Conservation (phyloP, 2,888 invertebrate species). For the Sepioteuthis lessoniana region DNA sequence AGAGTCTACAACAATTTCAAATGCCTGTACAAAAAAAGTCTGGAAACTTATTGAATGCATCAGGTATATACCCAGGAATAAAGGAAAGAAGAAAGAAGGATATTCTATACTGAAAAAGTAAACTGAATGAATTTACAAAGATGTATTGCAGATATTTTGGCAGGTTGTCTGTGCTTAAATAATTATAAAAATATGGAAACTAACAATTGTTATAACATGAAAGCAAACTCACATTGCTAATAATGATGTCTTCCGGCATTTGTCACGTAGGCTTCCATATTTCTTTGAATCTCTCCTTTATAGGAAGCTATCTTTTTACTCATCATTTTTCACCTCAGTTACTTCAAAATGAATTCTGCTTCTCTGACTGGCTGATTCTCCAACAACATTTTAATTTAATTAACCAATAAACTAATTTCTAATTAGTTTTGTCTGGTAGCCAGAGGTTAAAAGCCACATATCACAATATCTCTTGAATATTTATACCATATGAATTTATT, state of each 20-base stretch:
- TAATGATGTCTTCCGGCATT: not conserved
- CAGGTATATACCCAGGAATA: too few relatives aligned
- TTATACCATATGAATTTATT: not conserved
- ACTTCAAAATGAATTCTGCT: not conserved
- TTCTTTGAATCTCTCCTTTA: not conserved
- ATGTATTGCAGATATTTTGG: not conserved
- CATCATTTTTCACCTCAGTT: not conserved
- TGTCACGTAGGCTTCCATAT: not conserved
- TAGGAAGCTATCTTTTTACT: not conserved
- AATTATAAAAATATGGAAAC: too few relatives aligned
- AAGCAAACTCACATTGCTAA: not conserved
- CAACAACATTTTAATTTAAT: not conserved
- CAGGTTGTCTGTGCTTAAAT: too few relatives aligned
- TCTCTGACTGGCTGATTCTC: not conserved
- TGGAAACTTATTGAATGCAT: too few relatives aligned
- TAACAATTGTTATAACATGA: too few relatives aligned
- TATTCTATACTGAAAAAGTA: too few relatives aligned
- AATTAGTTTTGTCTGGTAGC: slow-evolving; percentile 16
- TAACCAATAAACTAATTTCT: not conserved
- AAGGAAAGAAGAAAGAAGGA: too few relatives aligned
- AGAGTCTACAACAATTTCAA: too few relatives aligned
- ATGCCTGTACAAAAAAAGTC: too few relatives aligned
- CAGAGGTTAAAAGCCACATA: not conserved
- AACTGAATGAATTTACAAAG: too few relatives aligned
- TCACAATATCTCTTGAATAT: not conserved